phyloP scores from a whole-genome alignment of 1,140 invertebrate species.

The Tetramorium parvispinum region DNA sequence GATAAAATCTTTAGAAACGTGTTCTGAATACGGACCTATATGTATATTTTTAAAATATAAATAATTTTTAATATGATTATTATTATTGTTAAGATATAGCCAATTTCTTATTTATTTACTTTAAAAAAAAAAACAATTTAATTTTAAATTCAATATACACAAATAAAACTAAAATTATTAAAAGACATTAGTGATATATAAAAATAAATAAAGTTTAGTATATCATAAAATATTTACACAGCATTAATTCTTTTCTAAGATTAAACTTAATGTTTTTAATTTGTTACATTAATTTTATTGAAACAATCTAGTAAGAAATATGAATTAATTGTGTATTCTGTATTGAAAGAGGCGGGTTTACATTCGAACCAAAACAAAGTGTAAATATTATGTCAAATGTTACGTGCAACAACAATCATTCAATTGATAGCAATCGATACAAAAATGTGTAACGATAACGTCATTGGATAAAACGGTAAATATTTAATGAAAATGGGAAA shows the following conservation, averaged over 20 bases:
- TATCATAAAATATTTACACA: neutral
- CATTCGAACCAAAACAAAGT: neutral
- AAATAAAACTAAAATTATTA: neutral
- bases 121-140: neutral
- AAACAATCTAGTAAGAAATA: neutral
- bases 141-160: neutral
- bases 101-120: neutral
- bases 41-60: neutral
- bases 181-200: neutral
- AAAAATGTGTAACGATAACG: neutral
- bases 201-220: neutral
- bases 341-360: neutral
- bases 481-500: neutral
- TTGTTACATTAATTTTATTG: neutral
- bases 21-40: neutral
- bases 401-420: neutral
- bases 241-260: neutral
- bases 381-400: conserved; percentile 7
- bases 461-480: neutral
- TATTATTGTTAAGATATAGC: neutral
- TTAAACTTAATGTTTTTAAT: neutral
- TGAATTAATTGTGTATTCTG: neutral
- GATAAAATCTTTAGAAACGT: too few species aligned
- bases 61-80: conserved; percentile 2
- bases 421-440: neutral